These are phyloP conservation scores for Lamprotornis superbus DNA, from an alignment of 2,113 vertebrate genomes.

Conservation along the genomic window DNA sequence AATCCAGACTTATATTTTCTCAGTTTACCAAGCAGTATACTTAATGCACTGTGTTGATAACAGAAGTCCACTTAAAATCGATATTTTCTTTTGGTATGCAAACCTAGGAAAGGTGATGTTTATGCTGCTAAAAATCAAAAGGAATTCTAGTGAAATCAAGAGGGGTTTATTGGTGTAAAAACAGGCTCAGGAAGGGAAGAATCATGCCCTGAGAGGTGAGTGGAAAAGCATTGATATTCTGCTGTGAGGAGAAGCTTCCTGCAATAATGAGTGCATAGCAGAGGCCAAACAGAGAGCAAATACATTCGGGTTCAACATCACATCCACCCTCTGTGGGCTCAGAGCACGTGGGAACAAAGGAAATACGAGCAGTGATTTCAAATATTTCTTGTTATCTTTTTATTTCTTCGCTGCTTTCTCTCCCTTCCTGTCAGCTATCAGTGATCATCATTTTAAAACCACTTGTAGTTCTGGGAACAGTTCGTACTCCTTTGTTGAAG, in stretches of 20 bases:
- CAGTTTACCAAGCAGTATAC: constrained; percentile 3
- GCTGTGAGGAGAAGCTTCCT: not conserved
- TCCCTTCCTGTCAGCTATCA: constrained; percentile 28
- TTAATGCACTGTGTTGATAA: constrained; percentile 70
- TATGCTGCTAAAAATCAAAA: not conserved
- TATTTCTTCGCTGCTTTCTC: constrained; percentile 27
- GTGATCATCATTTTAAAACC: constrained; percentile 31
- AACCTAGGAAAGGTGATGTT: not conserved
- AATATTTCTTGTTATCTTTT: constrained; percentile 45
- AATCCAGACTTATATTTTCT: constrained; percentile 78
- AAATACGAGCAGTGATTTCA: constrained; percentile 9
- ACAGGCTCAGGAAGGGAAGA: not conserved
- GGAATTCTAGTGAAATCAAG: not conserved
- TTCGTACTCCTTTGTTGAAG: constrained; percentile 11
- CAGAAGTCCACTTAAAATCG: not conserved
- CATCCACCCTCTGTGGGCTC: constrained; percentile 29
- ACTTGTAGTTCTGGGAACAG: constrained; percentile 38
- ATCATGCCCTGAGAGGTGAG: not conserved
- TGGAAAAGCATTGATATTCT: constrained; percentile 15
- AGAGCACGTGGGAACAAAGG: constrained; percentile 7
- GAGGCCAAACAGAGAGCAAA: constrained; percentile 45
- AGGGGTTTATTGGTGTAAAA: not conserved
- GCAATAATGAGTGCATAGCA: constrained; percentile 43
- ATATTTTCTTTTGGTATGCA: not conserved
- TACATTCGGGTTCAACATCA: constrained; percentile 23